Conservation (phyloP, 2,888 invertebrate genomes). For the Clivina fossor region DNA sequence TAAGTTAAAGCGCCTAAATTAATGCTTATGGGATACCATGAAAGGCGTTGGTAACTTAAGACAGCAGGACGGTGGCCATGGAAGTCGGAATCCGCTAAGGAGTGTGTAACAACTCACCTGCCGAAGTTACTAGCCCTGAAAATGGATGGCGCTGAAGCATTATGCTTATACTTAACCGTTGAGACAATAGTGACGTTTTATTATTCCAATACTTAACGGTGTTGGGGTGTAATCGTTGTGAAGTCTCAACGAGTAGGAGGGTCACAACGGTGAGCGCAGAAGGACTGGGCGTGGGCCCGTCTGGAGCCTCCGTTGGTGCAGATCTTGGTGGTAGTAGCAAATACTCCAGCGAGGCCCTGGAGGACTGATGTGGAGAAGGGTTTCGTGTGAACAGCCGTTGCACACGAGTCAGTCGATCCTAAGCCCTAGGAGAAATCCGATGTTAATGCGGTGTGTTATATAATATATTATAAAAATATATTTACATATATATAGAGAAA, state of each 20-base stretch:
- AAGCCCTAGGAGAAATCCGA: constrained; percentile 59
- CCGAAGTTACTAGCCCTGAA: constrained; percentile 67
- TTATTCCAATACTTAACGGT: constrained; percentile 15
- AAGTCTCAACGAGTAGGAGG: constrained; percentile 65
- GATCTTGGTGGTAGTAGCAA: constrained; percentile 69
- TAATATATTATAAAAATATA: constrained; percentile 22
- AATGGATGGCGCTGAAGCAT: constrained; percentile 65
- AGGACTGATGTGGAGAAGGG: constrained; percentile 62
- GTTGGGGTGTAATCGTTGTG: no score
- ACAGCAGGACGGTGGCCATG: no score
- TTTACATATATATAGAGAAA: constrained; percentile 5
- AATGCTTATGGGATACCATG: constrained; percentile 63
- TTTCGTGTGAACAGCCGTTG: constrained; percentile 65
- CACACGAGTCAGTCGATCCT: constrained; percentile 61
- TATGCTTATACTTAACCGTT: constrained; percentile 57
- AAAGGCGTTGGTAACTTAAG: constrained; percentile 59
- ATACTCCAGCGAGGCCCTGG: constrained; percentile 65
- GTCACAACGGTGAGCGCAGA: constrained; percentile 60
- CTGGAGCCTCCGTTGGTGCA: constrained; percentile 59
- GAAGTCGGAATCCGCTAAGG: no score
- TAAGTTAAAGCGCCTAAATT: constrained; percentile 67
- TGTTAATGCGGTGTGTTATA: constrained; percentile 51
- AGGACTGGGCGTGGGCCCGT: constrained; percentile 60
- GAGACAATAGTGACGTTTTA: constrained; percentile 49
- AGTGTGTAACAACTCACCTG: no score